A percentile compares a stretch with the other conserved stretches of the same genome.
phyloP scores from a whole-genome alignment of 2,888 invertebrate species.

The Oxytorus armatus region DNA sequence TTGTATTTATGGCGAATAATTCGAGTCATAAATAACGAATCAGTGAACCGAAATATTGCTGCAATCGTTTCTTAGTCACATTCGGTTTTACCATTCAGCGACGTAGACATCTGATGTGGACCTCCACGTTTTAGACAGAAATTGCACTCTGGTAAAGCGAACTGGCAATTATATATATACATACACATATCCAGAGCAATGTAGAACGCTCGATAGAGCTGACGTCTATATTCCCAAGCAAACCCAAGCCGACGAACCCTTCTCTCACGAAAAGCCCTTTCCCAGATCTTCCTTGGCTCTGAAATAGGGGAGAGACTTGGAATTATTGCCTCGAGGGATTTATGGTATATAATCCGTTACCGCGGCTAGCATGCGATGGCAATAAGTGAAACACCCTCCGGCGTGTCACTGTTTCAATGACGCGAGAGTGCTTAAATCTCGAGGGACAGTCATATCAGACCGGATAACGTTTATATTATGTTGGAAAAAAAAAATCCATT shows the following conservation, averaged over 20 bases:
- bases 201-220: conserved; percentile 29
- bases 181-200: conserved; percentile 14
- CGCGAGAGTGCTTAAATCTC: conserved; percentile 42
- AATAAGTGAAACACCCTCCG: conserved; percentile 58
- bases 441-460: conserved; percentile 15
- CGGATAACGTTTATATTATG: conserved; percentile 20
- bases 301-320: conserved; percentile 53
- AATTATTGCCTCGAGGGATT: conserved; percentile 64
- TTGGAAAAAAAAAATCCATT: conserved; percentile 53
- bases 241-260: conserved; percentile 14
- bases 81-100: conserved; percentile 4
- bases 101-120: conserved; percentile 19
- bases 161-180: conserved; percentile 37
- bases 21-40: background rate
- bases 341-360: conserved; percentile 51
- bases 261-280: conserved; percentile 45
- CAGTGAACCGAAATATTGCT: conserved; percentile 2
- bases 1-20: background rate
- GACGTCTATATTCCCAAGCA: conserved; percentile 32
- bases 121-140: conserved; percentile 30
- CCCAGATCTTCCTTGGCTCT: conserved; percentile 17
- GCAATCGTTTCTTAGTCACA: background rate
- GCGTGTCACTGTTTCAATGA: conserved; percentile 57
- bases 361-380: conserved; percentile 44
- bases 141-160: conserved; percentile 21